A percentile compares a stretch with the other conserved stretches of the same genome.
Conservation (phyloP, 2,797 vertebrate species). For the Delichon dasypus region DNA sequence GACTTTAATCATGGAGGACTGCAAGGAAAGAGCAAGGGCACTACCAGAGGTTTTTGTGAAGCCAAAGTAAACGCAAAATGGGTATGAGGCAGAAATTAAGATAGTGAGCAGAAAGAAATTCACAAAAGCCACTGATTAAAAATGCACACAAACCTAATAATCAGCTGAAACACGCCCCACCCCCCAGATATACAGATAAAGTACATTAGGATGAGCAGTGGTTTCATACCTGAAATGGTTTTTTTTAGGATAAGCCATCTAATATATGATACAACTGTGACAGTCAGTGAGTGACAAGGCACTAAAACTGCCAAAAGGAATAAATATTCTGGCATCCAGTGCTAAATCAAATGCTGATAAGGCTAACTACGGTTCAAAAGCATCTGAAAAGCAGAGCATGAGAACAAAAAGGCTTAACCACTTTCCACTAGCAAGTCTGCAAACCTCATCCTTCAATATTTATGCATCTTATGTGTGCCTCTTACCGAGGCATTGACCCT, state of each 20-base stretch:
- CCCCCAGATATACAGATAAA: neutral
- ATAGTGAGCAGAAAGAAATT: neutral
- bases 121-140: neutral
- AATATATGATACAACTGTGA: neutral
- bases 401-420: neutral
- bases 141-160: neutral
- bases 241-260: neutral
- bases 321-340: neutral
- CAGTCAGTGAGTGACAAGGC: neutral
- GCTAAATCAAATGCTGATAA: neutral
- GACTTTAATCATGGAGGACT: neutral
- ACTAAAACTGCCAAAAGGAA: constrained; percentile 2
- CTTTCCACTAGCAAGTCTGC: neutral
- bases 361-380: neutral
- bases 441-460: neutral
- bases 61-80: neutral
- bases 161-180: rapidly evolving
- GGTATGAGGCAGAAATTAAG: neutral
- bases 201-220: neutral
- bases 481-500: neutral
- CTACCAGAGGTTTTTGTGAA: neutral
- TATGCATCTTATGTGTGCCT: neutral
- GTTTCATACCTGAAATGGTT: neutral
- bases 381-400: neutral
- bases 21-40: neutral